Evolutionary conservation across 2,113 vertebrate genomes (phyloP), one percentile per base, ranked within the genome.

Genomic region (Peromyscus polionotus): DNA sequence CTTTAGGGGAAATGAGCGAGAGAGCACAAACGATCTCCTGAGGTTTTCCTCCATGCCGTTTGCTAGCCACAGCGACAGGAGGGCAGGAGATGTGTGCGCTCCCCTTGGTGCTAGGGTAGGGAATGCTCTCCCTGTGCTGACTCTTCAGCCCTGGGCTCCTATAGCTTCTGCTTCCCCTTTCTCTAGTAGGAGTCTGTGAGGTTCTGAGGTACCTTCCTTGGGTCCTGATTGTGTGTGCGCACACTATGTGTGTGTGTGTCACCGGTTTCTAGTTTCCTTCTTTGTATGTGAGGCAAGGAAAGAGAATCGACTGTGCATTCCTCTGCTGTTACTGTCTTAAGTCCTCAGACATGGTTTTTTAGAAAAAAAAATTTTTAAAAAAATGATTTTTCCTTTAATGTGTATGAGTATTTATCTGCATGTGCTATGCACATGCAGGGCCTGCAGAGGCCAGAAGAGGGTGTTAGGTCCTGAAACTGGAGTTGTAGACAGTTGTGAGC

Each of bases 121-220:
- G 65, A 6, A 2, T 87, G 54, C 45, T 81, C 13, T 14, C 51
- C 59, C 39, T 63, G 51, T 7, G 11, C 2, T 0, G 19, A 54
- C 24, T 31, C 2, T 0, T 24, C 14, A 54, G 77, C 14, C 14
- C 31, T 9, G 6, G 7, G 9, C 61, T 67, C 8, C 2, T 0
- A 2, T 75, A 45, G 2, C 42, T 85, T 95, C 6, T 86, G 16
- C 70, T 59, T 94, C 3, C 14, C 16, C 8, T 90, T 26, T 97
- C 42, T 81, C 63, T 92, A 48, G 11, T 42, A 54, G 81, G 48
- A 19, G 7, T 76, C 36, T 91, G 67, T 0, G 0, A 39, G n/a
- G n/a, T 67, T 4, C 96, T 93, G 45, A 16, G 61, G 14, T 72
- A 0, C 51, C 20, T 48, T 48, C 3, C 26, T 36, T 22, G 2